These are phyloP conservation scores for Egretta garzetta DNA, from an alignment of 2,113 vertebrate genomes.

Conservation along the genomic window DNA sequence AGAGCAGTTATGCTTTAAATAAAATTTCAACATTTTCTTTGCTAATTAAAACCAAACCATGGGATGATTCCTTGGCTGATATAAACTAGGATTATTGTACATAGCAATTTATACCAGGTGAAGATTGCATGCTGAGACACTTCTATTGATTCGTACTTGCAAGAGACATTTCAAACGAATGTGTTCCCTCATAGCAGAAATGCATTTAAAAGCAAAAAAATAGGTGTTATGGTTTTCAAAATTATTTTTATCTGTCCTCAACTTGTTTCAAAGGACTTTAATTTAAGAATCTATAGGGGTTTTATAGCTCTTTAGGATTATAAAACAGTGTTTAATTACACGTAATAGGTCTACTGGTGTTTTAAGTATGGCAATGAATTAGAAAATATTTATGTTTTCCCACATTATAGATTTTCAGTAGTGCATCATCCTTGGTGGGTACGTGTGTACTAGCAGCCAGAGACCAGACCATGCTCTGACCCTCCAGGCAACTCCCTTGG, in stretches of 20 bases:
- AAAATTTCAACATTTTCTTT: not conserved
- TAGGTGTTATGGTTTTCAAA: not conserved
- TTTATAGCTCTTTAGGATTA: not conserved
- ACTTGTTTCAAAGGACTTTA: not conserved
- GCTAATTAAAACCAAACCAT: not conserved
- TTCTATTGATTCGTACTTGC: not conserved
- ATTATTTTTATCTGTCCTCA: not conserved
- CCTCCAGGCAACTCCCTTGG: not conserved
- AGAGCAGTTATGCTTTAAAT: not conserved
- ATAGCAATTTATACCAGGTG: not conserved
- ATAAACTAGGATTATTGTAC: not conserved
- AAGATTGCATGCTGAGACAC: not conserved
- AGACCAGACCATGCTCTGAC: not conserved
- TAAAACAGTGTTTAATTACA: not conserved
- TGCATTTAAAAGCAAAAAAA: not conserved
- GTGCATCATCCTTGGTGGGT: not conserved
- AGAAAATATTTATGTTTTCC: not conserved
- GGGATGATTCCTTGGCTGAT: not conserved
- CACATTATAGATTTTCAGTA: not conserved
- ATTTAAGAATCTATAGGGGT: not conserved
- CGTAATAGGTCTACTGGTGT: not conserved
- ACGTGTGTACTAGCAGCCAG: not conserved
- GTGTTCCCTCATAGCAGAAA: not conserved
- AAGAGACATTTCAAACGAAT: not conserved
- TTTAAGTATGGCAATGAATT: not conserved